Base-by-base conservation (phyloP, 1,140 invertebrate genomes). In the Macrotrachela quadricornifera region DNA sequence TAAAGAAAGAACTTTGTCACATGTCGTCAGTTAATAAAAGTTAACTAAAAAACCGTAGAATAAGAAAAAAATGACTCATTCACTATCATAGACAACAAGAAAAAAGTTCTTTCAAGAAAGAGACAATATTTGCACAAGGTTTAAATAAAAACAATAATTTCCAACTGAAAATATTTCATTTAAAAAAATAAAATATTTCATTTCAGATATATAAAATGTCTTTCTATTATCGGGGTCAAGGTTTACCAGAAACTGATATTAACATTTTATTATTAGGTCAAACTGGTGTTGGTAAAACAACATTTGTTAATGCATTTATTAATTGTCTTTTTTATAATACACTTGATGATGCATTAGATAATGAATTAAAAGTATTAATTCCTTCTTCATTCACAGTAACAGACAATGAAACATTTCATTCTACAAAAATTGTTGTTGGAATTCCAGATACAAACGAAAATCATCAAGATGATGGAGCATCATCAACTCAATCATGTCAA, bases 271-370 rank as follows among this genome's bases (percentile, higher is more conserved):
- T 59, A 3, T 16, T 59, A 17, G 58, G 58, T 18, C 50, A 58
- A 46, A 58, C 58, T 40, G 58, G 58, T 3, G 59, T 57, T 6
- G 58, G 58, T 4, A 59, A 59, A 46, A 62, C 58, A 14, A 59
- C 58, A 13, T 56, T 43, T 14, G 59, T 59, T 30, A 61, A 59
- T 40, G 56, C 57, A n/a, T 55, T 59, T 10, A 36, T 43, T 17
- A 59, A 61, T 41, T 60, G 59, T 41, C 6, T 61, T 10, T 10
- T 1, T 6, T 48, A 59, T 30, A 44, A 21, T 12, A 56, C 47
- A 14, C 37, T 59, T 16, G 59, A 56, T 10, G 58, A 61, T 11
- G 58, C 58, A 12, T 17, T 54, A 18, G 6, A 51, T 30, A 36
- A 40, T 18, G 38, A 41, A 39, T 47, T 44, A 14, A 16, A 40